Conservation (phyloP, 2,888 invertebrate genomes). For the Philereme vetulata region DNA sequence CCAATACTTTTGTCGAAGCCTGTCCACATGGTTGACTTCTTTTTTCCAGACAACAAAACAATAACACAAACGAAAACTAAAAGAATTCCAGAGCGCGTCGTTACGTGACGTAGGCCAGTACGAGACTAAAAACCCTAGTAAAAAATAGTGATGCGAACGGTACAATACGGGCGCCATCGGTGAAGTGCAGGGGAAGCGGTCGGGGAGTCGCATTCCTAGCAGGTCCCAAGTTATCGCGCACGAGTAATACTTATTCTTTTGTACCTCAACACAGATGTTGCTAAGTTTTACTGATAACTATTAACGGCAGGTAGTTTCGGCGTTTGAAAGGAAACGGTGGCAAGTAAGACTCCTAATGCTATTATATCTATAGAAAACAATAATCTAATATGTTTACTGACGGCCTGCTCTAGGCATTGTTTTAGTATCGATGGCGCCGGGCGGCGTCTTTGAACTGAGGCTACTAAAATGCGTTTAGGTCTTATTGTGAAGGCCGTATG, state of each 20-base stretch:
- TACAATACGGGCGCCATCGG: too few relatives aligned
- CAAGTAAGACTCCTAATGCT: slow-evolving; percentile 64
- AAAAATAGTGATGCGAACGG: too few relatives aligned
- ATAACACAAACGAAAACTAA: too few relatives aligned
- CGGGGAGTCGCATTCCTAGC: too few relatives aligned
- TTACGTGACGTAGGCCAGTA: too few relatives aligned
- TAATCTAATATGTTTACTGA: slow-evolving; percentile 57
- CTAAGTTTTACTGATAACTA: slow-evolving; percentile 34
- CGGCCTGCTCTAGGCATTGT: slow-evolving; percentile 56
- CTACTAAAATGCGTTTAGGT: slow-evolving; percentile 31
- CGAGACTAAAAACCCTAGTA: too few relatives aligned
- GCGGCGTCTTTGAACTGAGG: slow-evolving; percentile 51
- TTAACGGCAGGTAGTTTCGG: slow-evolving; percentile 48
- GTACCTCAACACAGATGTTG: slow-evolving; percentile 28
- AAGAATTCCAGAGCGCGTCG: too few relatives aligned
- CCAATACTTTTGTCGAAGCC: too few relatives aligned
- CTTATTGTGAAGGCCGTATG: slow-evolving; percentile 4
- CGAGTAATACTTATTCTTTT: slow-evolving; percentile 16
- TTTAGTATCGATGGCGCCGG: slow-evolving; percentile 20
- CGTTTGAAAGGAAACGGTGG: slow-evolving; percentile 67
- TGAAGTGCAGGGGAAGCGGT: too few relatives aligned
- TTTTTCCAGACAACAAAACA: too few relatives aligned
- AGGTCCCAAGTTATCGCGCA: too few relatives aligned
- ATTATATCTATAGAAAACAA: slow-evolving; percentile 65
- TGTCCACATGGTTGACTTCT: too few relatives aligned